These are phyloP conservation scores for Hyperoodon ampullatus DNA, from an alignment of 2,113 vertebrate species.

Conservation along the genomic window DNA sequence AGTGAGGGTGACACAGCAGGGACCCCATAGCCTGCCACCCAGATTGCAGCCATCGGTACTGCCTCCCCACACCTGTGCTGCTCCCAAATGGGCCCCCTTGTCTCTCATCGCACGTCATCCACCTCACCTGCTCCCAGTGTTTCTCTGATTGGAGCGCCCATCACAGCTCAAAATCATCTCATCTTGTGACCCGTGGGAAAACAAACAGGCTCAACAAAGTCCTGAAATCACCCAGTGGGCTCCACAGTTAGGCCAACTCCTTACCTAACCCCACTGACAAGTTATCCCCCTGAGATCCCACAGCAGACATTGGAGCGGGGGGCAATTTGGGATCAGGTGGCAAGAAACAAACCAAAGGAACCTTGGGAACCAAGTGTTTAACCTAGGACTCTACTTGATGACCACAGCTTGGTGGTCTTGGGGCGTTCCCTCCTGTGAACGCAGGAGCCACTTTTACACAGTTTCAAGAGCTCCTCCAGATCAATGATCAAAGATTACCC, in stretches of 20 bases:
- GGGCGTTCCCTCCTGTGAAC: not conserved
- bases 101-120: not conserved
- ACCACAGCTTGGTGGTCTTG: not conserved
- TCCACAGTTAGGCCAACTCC: not conserved
- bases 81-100: not conserved
- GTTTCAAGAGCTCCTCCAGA: not conserved
- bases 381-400: not conserved
- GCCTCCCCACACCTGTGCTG: not conserved
- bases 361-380: not conserved
- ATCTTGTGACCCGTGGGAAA: not conserved
- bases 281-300: not conserved
- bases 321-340: not conserved
- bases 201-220: not conserved
- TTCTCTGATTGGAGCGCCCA: not conserved
- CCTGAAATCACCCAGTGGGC: not conserved
- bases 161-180: not conserved
- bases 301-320: not conserved
- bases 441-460: not conserved
- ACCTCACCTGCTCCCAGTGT: not conserved
- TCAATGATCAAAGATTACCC: not conserved
- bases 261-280: not conserved
- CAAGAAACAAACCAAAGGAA: not conserved
- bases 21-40: not conserved
- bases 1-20: not conserved
- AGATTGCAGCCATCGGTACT: not conserved